Evolutionary conservation across 2,113 vertebrate species (phyloP), one percentile per base, ranked within the genome.

Genomic region (Varanus komodoensis): DNA sequence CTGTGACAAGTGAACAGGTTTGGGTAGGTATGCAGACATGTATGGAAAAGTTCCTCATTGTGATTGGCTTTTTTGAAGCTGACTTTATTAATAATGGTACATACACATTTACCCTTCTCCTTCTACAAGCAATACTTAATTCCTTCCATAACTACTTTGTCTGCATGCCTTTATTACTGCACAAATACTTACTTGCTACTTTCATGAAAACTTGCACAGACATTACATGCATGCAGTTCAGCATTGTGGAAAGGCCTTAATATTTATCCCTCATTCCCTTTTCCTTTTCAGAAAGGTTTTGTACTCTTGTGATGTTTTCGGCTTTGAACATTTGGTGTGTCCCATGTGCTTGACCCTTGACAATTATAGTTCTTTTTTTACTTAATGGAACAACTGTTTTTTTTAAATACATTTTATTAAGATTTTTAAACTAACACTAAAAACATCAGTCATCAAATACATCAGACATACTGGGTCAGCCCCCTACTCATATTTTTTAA

Each of bases 301-400:
- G 5, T 82, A 84, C 9, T 85, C 48, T 68, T 87, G 80, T 3
- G 64, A 50, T 38, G 84, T 9, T 1, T 9, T 34, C 89, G 57
- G 17, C 50, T 74, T 23, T 87, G 0, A 17, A 80, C 54, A 68
- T 15, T 34, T 4, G 27, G 78, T 0, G 0, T 19, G 6, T 88
- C 90, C 25, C 11, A n/a, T 87, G 2, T 54, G 67, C 74, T 85
- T 93, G 4, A 32, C 32, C 82, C 85, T 38, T 84, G 77, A 50
- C 64, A 79, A 4, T 29, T 80, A 19, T 69, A 34, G 92, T 86
- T 48, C 78, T 93, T 91, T 17, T 74, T 44, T 83, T 79, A 27
- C 90, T 0, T n/a, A 29, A 34, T 44, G 38, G 80, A 88, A 34
- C 8, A 85, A 82, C 50, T 54, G 15, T 1, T 38, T 44, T 44